phyloP scores from a whole-genome alignment of 2,113 vertebrate genomes.

The Cephalopterus ornatus region DNA sequence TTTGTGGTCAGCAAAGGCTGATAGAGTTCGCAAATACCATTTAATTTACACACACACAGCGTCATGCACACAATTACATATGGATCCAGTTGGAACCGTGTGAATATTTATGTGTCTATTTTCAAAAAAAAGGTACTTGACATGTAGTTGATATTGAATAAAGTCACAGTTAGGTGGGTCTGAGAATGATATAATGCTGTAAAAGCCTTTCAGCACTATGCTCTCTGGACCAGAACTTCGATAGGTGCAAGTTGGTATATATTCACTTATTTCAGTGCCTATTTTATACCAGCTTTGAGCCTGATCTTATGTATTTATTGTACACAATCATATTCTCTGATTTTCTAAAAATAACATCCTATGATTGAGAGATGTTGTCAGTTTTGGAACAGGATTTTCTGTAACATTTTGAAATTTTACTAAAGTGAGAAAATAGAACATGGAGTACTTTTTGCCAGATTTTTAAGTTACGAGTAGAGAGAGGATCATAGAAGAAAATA shows the following conservation, averaged over 20 bases:
- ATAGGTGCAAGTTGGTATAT: not conserved
- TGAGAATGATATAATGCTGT: not conserved
- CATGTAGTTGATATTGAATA: not conserved
- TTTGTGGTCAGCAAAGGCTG: not conserved
- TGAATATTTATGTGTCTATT: not conserved
- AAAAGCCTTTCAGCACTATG: not conserved
- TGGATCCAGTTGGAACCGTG: not conserved
- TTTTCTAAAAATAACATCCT: not conserved
- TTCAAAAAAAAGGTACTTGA: not conserved
- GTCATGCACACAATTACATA: not conserved
- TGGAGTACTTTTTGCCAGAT: slow-evolving; percentile 1
- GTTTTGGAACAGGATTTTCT: not conserved
- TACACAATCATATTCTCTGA: not conserved
- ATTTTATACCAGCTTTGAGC: not conserved
- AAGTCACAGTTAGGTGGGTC: not conserved
- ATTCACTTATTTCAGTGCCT: not conserved
- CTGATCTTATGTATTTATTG: not conserved
- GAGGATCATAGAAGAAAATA: slow-evolving; percentile 22
- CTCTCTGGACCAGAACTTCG: not conserved
- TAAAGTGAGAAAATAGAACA: slow-evolving; percentile 16
- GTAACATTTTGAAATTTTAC: slow-evolving; percentile 2
- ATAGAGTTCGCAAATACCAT: not conserved
- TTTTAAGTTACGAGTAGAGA: slow-evolving; percentile 28
- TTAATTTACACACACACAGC: not conserved
- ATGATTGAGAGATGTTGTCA: not conserved